These are phyloP conservation scores for Norana najaformis DNA, from an alignment of 2,888 invertebrate genomes.

Conservation along the genomic window DNA sequence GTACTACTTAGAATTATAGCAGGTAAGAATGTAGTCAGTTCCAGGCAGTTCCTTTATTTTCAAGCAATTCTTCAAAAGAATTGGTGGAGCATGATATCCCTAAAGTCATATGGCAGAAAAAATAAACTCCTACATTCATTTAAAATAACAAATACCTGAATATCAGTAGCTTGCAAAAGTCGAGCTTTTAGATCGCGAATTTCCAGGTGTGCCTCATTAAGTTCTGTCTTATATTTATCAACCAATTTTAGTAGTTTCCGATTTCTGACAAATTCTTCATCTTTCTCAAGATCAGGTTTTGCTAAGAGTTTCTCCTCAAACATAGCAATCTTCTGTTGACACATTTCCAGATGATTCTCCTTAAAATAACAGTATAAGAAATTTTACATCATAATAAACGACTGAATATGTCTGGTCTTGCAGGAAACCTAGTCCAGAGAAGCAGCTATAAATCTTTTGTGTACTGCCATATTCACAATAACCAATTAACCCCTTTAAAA, in stretches of 20 bases:
- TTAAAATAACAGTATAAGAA: neutral
- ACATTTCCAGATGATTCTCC: constrained; percentile 85
- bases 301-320: constrained; percentile 51
- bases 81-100: neutral
- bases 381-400: neutral
- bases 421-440: neutral
- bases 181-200: constrained; percentile 80
- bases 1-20: too few species aligned
- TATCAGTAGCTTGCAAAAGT: constrained; percentile 57
- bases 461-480: too few species aligned
- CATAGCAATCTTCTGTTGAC: constrained; percentile 73
- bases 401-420: neutral
- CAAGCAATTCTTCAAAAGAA: neutral
- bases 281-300: constrained; percentile 55
- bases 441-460: neutral
- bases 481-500: neutral
- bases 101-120: neutral
- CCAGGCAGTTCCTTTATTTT: too few species aligned
- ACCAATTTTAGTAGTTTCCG: constrained; percentile 78
- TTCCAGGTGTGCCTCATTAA: constrained; percentile 80
- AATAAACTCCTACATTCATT: neutral
- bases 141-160: constrained; percentile 44
- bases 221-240: constrained; percentile 78
- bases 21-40: too few species aligned
- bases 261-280: constrained; percentile 51